Evolutionary conservation across 2,888 invertebrate genomes (phyloP).

Genomic region (Tachina fera): DNA sequence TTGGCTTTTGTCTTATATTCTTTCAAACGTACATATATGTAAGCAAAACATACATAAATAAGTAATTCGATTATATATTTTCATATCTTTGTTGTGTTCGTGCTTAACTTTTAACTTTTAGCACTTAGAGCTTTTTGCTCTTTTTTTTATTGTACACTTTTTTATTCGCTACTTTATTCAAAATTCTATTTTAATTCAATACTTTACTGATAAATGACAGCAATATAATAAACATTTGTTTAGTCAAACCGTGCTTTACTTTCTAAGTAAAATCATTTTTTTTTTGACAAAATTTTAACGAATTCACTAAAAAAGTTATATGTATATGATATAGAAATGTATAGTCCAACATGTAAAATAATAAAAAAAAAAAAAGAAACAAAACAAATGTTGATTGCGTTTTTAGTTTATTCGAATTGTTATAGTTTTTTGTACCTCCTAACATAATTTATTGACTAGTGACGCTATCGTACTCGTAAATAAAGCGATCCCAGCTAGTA

Average conservation of each 20-base stretch:
- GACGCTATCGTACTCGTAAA: not conserved
- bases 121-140: not conserved
- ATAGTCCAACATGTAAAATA: constrained; percentile 61
- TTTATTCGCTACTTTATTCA: constrained; percentile 15
- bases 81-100: not conserved
- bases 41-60: not conserved
- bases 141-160: not conserved
- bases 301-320: constrained; percentile 30
- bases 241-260: constrained; percentile 15
- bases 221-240: too few relatives aligned
- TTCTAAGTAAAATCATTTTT: constrained; percentile 32
- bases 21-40: not conserved
- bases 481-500: constrained; percentile 7
- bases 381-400: constrained; percentile 35
- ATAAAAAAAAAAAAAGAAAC: constrained; percentile 29
- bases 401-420: constrained; percentile 39
- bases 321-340: constrained; percentile 12
- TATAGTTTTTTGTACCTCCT: constrained; percentile 22
- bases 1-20: not conserved
- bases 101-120: constrained; percentile 10
- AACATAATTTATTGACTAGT: constrained; percentile 31
- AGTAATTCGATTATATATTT: not conserved
- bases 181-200: constrained; percentile 25
- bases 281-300: constrained; percentile 26
- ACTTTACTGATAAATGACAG: constrained; percentile 40